Conservation (phyloP, 2,797 vertebrate genomes). For the Strix occidentalis region DNA sequence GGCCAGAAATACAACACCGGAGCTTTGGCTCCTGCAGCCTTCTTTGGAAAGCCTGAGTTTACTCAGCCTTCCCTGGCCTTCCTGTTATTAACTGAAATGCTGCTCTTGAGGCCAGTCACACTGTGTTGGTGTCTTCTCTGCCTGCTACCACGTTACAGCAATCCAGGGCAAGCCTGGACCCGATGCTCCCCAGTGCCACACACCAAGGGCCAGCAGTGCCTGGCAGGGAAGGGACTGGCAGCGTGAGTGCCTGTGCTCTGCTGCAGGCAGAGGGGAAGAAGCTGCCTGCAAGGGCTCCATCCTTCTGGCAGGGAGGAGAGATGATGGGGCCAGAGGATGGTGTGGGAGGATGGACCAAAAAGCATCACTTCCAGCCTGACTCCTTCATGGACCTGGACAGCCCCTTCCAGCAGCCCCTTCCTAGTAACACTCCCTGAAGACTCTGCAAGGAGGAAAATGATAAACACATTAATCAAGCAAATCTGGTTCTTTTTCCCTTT, state of each 20-base stretch:
- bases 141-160: neutral
- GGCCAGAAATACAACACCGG: neutral
- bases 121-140: neutral
- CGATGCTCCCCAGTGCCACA: fast-evolving
- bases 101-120: neutral
- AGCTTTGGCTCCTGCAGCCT: constrained; percentile 18
- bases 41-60: constrained; percentile 22
- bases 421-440: neutral
- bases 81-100: neutral
- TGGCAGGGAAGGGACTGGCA: neutral
- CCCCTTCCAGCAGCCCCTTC: neutral
- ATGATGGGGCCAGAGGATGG: neutral
- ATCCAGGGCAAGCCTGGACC: neutral
- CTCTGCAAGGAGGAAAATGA: neutral
- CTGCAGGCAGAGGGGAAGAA: neutral
- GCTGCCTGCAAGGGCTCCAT: neutral
- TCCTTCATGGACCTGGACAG: neutral
- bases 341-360: constrained; percentile 14
- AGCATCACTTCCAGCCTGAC: neutral
- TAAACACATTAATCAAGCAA: neutral
- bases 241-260: fast-evolving
- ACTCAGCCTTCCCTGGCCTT: constrained; percentile 36
- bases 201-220: fast-evolving
- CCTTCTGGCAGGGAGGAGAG: neutral
- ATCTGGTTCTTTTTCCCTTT: neutral